A percentile compares a stretch with the other conserved stretches of the same genome.
Conservation (phyloP, 2,888 invertebrate genomes). For the Acronicta psi region DNA sequence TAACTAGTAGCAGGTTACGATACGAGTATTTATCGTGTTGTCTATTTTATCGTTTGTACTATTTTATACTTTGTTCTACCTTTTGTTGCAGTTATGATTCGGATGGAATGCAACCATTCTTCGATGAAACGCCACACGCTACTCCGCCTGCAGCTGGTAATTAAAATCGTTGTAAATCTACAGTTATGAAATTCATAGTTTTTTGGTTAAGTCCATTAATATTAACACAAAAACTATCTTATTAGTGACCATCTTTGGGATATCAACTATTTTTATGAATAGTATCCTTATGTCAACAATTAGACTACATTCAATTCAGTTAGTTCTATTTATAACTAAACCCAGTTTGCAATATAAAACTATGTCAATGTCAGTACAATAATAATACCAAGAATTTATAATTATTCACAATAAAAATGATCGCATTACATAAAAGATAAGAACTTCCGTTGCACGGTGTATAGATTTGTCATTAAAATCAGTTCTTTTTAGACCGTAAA, state of each 20-base stretch:
- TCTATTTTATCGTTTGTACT: too few relatives aligned
- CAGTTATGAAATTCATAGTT: too few relatives aligned
- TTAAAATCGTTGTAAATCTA: conserved; percentile 4
- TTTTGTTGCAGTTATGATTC: conserved; percentile 79
- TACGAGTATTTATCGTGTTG: conserved; percentile 9
- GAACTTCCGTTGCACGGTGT: conserved; percentile 68
- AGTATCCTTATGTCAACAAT: too few relatives aligned
- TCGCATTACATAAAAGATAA: conserved; percentile 72
- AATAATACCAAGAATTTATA: conserved; percentile 28
- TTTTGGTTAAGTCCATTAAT: too few relatives aligned
- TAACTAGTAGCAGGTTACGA: too few relatives aligned
- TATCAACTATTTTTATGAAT: too few relatives aligned
- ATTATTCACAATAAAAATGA: conserved; percentile 40
- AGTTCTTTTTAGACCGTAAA: conserved; percentile 60
- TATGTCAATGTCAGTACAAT: conserved; percentile 45
- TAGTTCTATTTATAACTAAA: conserved; percentile 17
- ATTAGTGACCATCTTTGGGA: not conserved
- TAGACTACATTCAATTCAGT: too few relatives aligned
- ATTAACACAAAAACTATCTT: too few relatives aligned
- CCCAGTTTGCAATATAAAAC: conserved; percentile 27
- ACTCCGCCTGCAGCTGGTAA: conserved; percentile 85
- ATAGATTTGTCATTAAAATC: conserved; percentile 56
- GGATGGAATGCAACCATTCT: conserved; percentile 87
- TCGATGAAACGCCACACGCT: conserved; percentile 85
- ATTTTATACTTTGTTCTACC: not conserved